These are phyloP conservation scores for Coryphaenoides rupestris DNA, from an alignment of 2,113 vertebrate species.

Conservation along the genomic window DNA sequence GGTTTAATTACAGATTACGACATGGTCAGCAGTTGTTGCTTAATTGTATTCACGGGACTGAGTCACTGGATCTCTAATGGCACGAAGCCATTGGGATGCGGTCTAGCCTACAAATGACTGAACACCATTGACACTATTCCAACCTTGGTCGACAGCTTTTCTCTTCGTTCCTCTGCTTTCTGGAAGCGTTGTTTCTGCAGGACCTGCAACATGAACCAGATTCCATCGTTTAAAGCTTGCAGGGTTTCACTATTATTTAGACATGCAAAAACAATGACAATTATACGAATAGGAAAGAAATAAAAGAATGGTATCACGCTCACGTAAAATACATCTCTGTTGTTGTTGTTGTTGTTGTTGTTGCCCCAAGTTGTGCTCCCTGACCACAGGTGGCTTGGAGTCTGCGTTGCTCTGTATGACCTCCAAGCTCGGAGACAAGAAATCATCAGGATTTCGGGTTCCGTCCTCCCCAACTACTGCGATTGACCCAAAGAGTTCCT, in stretches of 20 bases:
- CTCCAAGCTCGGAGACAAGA: conserved; percentile 12
- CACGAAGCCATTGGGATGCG: too few species aligned
- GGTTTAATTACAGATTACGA: too few species aligned
- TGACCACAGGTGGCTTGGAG: not conserved
- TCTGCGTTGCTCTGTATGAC: conserved; percentile 7
- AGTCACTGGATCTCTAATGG: conserved; percentile 39
- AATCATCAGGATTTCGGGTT: not conserved
- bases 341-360: conserved; percentile 20
- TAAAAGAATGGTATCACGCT: conserved; percentile 11
- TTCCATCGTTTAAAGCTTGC: not conserved
- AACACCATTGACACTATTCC: conserved; percentile 27
- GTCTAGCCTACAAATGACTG: too few species aligned
- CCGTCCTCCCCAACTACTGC: not conserved
- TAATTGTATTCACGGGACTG: conserved; percentile 30
- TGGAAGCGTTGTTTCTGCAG: conserved; percentile 22
- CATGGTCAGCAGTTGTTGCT: conserved; percentile 10
- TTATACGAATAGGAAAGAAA: not conserved
- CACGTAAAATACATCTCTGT: conserved; percentile 28
- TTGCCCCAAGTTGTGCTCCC: conserved; percentile 19
- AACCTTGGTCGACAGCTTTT: conserved; percentile 70
- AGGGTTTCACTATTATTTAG: not conserved
- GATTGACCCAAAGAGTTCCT: not conserved
- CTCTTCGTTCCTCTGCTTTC: conserved; percentile 60
- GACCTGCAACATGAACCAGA: conserved; percentile 34
- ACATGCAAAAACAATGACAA: not conserved